Conservation (phyloP, 2,797 vertebrate species). For the Oryzias sinensis region DNA sequence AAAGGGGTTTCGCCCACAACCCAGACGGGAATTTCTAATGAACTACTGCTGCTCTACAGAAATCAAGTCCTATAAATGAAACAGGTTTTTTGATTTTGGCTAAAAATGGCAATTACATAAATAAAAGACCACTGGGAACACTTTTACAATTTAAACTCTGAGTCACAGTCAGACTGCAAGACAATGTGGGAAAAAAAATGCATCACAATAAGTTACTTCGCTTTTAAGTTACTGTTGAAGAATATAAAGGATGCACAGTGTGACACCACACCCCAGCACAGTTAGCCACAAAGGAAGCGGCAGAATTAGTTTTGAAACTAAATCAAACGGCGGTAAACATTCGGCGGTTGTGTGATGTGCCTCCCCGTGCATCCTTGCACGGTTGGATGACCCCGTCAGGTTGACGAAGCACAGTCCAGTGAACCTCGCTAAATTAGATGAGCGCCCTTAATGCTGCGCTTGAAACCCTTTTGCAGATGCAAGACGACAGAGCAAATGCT, state of each 20-base stretch:
- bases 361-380: constrained; percentile 26
- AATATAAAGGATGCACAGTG: not conserved
- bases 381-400: constrained; percentile 28
- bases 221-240: not conserved
- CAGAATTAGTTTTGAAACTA: constrained; percentile 6
- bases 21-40: too few species aligned
- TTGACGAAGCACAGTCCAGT: constrained; percentile 2
- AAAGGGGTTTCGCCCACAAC: too few species aligned
- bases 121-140: too few species aligned
- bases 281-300: not conserved
- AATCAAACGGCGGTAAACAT: not conserved
- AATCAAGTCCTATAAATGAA: too few species aligned
- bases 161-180: not conserved
- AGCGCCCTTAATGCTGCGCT: constrained; percentile 31
- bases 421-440: constrained; percentile 18
- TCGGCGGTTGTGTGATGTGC: constrained; percentile 4
- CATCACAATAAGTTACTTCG: not conserved
- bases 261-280: not conserved
- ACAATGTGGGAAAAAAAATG: not conserved
- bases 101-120: too few species aligned
- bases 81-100: too few species aligned
- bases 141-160: too few species aligned
- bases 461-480: constrained; percentile 30
- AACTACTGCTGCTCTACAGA: too few species aligned
- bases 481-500: constrained; percentile 36